Percentiles rank a stretch among this genome's conserved stretches.
phyloP scores from a whole-genome alignment of 2,113 vertebrate genomes.

The Cyphotilapia sp. region DNA sequence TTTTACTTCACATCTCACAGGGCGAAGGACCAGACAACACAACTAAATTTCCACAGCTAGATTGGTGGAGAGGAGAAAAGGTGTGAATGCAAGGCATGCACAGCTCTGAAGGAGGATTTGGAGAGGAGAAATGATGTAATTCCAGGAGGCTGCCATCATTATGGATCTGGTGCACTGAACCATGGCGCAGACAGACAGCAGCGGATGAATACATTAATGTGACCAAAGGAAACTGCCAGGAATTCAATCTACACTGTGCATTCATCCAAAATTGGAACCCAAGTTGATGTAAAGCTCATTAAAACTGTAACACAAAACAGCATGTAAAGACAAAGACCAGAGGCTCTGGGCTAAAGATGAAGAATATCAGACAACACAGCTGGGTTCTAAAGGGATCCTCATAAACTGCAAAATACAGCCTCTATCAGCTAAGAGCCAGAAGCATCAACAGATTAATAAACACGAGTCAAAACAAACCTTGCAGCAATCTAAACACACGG shows the following conservation, averaged over 20 bases:
- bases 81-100: not conserved
- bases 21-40: not conserved
- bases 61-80: not conserved
- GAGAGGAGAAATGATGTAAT: constrained; percentile 22
- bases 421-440: constrained; percentile 15
- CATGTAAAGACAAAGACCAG: constrained; percentile 13
- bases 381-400: not conserved
- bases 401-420: not conserved
- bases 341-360: constrained; percentile 23
- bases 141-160: constrained; percentile 16
- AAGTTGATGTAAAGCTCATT: constrained; percentile 17
- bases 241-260: not conserved
- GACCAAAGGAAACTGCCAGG: constrained; percentile 1
- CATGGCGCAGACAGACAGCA: not conserved
- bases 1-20: not conserved
- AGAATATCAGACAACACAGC: constrained; percentile 22
- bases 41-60: not conserved
- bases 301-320: not conserved
- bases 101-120: not conserved
- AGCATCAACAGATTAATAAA: constrained; percentile 46
- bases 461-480: constrained; percentile 35
- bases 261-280: not conserved
- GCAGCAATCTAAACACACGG: constrained; percentile 8
- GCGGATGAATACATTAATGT: constrained; percentile 7
- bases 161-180: constrained; percentile 29